Conservation (phyloP, 2,113 vertebrate genomes). For the Tachuris rubrigastra region DNA sequence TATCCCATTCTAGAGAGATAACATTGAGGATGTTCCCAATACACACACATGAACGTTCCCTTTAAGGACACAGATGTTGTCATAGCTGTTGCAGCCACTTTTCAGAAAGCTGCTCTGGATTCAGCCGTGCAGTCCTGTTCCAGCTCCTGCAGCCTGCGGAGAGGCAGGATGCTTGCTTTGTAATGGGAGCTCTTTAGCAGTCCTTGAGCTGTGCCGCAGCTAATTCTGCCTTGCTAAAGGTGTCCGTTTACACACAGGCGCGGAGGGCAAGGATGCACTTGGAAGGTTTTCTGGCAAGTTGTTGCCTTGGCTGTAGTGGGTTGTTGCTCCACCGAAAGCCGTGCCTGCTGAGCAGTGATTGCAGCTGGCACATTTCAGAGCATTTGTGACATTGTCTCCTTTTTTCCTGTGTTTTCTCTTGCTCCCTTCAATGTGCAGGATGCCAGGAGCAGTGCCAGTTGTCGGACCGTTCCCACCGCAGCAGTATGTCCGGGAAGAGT, state of each 20-base stretch:
- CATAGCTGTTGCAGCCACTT: background rate
- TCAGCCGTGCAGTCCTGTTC: background rate
- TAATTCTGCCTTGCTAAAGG: background rate
- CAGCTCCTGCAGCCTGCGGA: background rate
- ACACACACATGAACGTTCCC: background rate
- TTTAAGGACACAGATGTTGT: background rate
- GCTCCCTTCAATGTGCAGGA: conserved; percentile 41
- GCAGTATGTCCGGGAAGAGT: conserved; percentile 71
- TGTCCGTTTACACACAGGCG: conserved; percentile 27
- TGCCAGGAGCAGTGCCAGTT: conserved; percentile 70
- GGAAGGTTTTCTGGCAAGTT: conserved; percentile 36
- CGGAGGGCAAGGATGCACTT: background rate
- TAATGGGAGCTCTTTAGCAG: background rate
- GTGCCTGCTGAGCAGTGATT: conserved; percentile 36
- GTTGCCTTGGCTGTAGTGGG: conserved; percentile 6
- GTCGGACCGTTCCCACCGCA: conserved; percentile 62
- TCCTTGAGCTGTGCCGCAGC: background rate
- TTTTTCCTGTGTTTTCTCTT: background rate
- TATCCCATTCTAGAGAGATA: background rate
- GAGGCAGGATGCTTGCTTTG: conserved; percentile 1
- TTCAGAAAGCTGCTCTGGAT: conserved; percentile 1
- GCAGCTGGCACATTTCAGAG: conserved; percentile 18
- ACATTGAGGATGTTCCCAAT: background rate
- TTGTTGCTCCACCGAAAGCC: background rate
- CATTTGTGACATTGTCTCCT: conserved; percentile 25